Evolutionary conservation across 2,113 vertebrate genomes (phyloP).

Genomic region (Macrotis lagotis): DNA sequence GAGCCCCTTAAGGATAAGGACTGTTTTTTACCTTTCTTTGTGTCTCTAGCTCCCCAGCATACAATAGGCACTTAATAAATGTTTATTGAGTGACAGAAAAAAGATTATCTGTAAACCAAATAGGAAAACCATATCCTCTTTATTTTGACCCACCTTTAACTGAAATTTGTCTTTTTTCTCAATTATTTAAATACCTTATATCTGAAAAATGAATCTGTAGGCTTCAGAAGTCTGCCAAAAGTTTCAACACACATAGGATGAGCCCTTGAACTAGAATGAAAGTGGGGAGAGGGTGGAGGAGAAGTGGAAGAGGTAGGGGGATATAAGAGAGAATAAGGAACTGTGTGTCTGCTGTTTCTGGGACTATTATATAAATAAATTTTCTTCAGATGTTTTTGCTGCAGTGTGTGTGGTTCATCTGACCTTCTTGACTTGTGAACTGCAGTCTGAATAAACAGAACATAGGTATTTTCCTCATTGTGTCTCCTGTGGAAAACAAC

Average conservation of each 20-base stretch:
- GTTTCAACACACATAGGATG: neutral
- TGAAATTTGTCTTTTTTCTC: neutral
- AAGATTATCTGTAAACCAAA: neutral
- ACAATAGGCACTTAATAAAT: neutral
- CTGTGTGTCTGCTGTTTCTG: neutral
- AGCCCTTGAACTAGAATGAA: slow-evolving; percentile 10
- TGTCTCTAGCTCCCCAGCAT: neutral
- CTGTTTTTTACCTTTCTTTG: neutral
- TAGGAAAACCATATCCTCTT: neutral
- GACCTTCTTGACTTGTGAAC: slow-evolving; percentile 23
- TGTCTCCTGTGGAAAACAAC: slow-evolving; percentile 49
- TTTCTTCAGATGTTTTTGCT: slow-evolving; percentile 11
- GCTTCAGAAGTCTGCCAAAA: neutral
- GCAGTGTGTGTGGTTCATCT: slow-evolving; percentile 28
- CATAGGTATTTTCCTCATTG: slow-evolving; percentile 41
- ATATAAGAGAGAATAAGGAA: neutral
- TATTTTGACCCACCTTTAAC: neutral
- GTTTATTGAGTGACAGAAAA: neutral
- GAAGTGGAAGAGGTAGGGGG: neutral
- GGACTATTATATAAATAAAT: slow-evolving; percentile 31
- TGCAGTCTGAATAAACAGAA: slow-evolving; percentile 43
- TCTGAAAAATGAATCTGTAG: neutral
- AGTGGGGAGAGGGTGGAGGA: slow-evolving; percentile 6
- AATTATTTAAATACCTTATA: neutral
- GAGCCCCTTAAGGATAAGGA: neutral